A percentile compares a stretch with the other conserved stretches of the same genome.
phyloP scores from a whole-genome alignment of 2,113 vertebrate genomes.

The Ascaphus truei region DNA sequence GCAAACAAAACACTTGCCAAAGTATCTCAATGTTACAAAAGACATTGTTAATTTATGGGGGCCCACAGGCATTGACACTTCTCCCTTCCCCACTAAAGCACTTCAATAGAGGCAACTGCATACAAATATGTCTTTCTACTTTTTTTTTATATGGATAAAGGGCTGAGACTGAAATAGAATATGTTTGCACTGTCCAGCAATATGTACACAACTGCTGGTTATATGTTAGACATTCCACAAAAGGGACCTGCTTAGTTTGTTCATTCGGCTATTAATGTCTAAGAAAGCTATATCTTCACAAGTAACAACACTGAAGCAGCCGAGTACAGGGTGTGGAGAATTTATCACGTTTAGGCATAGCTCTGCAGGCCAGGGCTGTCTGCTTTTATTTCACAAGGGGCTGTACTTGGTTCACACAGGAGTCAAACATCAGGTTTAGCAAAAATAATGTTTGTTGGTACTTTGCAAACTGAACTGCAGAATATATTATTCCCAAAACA shows the following conservation, averaged over 20 bases:
- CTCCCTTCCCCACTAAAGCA: conserved; percentile 42
- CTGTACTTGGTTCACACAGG: too few species aligned
- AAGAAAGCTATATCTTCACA: too few species aligned
- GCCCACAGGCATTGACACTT: conserved; percentile 40
- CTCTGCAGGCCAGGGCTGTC: too few species aligned
- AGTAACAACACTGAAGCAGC: conserved; percentile 8
- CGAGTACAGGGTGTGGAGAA: background rate
- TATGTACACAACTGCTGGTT: conserved; percentile 9
- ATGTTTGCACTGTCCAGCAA: conserved; percentile 5
- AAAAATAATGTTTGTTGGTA: too few species aligned
- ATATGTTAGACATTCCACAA: background rate
- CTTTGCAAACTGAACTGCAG: too few species aligned
- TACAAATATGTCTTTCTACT: conserved; percentile 50
- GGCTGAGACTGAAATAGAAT: conserved; percentile 31
- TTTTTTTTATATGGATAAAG: conserved; percentile 34
- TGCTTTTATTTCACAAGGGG: background rate
- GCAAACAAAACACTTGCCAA: conserved; percentile 43
- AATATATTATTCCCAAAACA: too few species aligned
- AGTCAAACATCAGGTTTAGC: too few species aligned
- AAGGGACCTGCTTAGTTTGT: too few species aligned
- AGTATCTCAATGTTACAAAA: conserved; percentile 8
- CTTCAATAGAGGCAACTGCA: conserved; percentile 35
- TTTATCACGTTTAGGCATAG: conserved; percentile 18
- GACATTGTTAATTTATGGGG: conserved; percentile 42
- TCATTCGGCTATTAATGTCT: too few species aligned